Evolutionary conservation across 2,797 vertebrate genomes (phyloP).

Genomic region (Fratercula arctica): DNA sequence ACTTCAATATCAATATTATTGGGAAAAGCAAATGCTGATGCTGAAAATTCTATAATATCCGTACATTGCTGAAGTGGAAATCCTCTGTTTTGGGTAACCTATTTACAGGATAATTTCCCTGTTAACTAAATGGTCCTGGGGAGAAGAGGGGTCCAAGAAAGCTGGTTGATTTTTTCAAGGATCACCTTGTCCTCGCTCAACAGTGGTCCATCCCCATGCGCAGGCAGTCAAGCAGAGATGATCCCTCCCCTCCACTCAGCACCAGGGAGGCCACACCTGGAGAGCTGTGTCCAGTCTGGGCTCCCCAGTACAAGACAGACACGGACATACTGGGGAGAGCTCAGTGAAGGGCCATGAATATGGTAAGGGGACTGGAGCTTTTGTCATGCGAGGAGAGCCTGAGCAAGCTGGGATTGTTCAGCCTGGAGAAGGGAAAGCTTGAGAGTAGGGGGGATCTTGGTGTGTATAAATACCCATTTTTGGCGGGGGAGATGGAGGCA

Average conservation of each 20-base stretch:
- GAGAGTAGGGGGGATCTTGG: neutral
- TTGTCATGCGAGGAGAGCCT: neutral
- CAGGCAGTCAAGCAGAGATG: neutral
- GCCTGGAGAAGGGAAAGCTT: neutral
- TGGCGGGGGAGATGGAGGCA: neutral
- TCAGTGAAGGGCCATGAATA: neutral
- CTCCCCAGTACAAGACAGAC: neutral
- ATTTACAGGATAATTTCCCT: neutral
- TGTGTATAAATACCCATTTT: neutral
- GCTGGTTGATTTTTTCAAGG: neutral
- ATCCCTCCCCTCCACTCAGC: neutral
- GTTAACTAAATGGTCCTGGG: neutral
- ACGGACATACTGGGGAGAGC: neutral
- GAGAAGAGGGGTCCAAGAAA: neutral
- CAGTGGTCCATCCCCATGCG: neutral
- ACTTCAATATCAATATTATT: neutral
- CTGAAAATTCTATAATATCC: neutral
- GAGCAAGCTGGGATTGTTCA: neutral
- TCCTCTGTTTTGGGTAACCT: neutral
- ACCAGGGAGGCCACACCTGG: neutral
- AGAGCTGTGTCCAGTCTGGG: neutral
- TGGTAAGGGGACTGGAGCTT: neutral
- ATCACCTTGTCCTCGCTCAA: neutral
- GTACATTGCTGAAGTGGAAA: neutral
- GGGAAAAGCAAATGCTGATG: neutral